Percentiles rank a stretch among this genome's conserved stretches.
These are phyloP conservation scores for Cyclargus thomasi DNA, from an alignment of 1,140 invertebrate genomes.

Conservation along the genomic window DNA sequence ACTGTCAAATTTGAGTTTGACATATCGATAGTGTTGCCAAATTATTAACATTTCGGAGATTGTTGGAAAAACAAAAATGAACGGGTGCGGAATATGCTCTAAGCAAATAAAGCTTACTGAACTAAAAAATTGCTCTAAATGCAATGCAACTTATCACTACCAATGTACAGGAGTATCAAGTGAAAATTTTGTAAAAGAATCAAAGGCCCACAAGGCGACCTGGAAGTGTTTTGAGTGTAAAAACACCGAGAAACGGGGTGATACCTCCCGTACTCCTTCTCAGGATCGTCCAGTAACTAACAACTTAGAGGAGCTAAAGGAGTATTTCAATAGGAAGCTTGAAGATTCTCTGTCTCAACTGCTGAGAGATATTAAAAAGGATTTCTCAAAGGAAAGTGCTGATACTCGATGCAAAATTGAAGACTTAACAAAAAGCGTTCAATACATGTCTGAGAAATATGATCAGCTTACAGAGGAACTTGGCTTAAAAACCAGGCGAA, in stretches of 20 bases:
- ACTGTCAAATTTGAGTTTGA: too few species aligned
- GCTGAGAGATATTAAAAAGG: background rate
- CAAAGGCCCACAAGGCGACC: background rate
- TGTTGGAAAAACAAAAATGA: too few species aligned
- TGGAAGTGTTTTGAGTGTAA: background rate
- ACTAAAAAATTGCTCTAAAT: background rate
- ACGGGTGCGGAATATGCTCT: too few species aligned
- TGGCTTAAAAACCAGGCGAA: slow-evolving; percentile 12
- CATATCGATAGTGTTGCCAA: too few species aligned
- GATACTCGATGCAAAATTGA: slow-evolving; percentile 22
- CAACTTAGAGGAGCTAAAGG: background rate
- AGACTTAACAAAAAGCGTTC: slow-evolving; percentile 19
- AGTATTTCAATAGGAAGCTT: background rate
- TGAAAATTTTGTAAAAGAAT: too few species aligned
- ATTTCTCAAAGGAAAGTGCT: slow-evolving; percentile 10
- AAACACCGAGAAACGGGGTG: background rate
- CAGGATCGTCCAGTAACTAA: too few species aligned
- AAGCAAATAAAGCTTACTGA: too few species aligned
- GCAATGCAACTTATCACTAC: background rate
- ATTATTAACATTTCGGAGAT: too few species aligned
- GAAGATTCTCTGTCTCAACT: background rate
- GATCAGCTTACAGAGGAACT: slow-evolving; percentile 18
- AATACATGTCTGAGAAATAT: slow-evolving; percentile 18
- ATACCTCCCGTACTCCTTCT: background rate
- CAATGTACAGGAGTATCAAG: background rate